Base-by-base conservation (phyloP, 2,113 vertebrate species). In the Platichthys flesus region DNA sequence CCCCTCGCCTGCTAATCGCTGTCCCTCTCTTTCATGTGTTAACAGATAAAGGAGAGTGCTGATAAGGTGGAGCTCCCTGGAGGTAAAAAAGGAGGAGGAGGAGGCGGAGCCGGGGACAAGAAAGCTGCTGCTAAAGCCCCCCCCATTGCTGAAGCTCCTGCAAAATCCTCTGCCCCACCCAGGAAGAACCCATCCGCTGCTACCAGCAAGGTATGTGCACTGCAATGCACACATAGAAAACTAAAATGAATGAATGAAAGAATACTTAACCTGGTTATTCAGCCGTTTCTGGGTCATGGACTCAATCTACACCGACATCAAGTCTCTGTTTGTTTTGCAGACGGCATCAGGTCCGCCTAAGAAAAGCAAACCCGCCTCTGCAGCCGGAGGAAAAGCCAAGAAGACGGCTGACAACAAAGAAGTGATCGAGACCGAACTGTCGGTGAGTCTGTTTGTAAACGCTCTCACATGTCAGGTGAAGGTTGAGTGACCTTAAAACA, bases 21-120 rank as follows among this genome's bases (percentile, higher is more conserved):
- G 9, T 5, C 2, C 2, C 60, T 40, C n/a, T 40, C 7, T 65
- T 72, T 54, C 2, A 2, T 14, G 1, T 64, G 28, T 4, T 4
- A 15, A 60, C 76, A 99, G 98, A 97, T 99, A 85, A 99, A 98
- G 92, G 98, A 99, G 81, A 95, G 95, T 89, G 95, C 98, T 71
- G 98, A 99, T 76, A 99, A 98, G 86, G 95, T 98, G 14, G 97
- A 99, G 74, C 88, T 99, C 16, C 87, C 93, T 67, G 94, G 94
- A 90, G 95, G 94, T 64, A 97, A 95, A 83, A 97, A 96, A 76
- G 3, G 83, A 52, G 92, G 88, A 52, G 92, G 88, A 76, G 92
- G 90, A 64, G 76, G 90, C 71, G 92, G 88, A 63, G 59, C 37
- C 56, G 83, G 94, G 92, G 90, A 96, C 47, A 96, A 96, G 78